Evolutionary conservation across 1,140 invertebrate species (phyloP), one percentile per base, ranked within the genome.

Genomic region (Bathynomus jamesi): DNA sequence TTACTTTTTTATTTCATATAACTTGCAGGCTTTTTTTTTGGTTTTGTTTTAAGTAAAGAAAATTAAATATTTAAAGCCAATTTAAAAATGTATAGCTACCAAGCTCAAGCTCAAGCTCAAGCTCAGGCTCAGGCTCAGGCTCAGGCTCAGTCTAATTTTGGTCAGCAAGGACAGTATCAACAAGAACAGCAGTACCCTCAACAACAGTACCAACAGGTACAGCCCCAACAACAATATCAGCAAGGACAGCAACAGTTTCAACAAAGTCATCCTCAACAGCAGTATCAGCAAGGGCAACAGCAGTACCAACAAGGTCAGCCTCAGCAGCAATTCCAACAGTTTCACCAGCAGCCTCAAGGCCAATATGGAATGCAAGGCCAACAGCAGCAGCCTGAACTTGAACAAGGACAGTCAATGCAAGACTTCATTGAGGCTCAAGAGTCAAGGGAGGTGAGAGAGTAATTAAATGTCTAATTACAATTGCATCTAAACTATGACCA

Each of bases 71-170:
- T n/a, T n/a, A n/a, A n/a, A n/a, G n/a, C n/a, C n/a, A n/a, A n/a
- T n/a, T n/a, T n/a, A n/a, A n/a, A n/a, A n/a, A 75, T 75, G 73
- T 75, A 75, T 62, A 69, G 73, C 17, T 76, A 76, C 60, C 75
- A 76, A 46, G 71, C 29, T 13, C 71, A 76, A 64, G 61, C 31
- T 71, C 71, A 73, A 28, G 63, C 65, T 24, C 73, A 74, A 28
- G 67, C 65, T n/a, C 32, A 28, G 24, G 27, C 65, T 17, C 73
- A 70, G 46, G 62, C 28, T 4, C 67, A 73, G 25, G 21, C 3
- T 64, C 31, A 68, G 17, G 28, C 66, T 53, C 66, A 68, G 11
- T 46, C 65, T 10, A 17, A 17, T 61, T 30, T 7, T 7, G 40
- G 69, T 27, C 62, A 68, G 11, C 27, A 61, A 17, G n/a, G 64